Percentiles rank a stretch among this genome's conserved stretches.
phyloP scores from a whole-genome alignment of 2,113 vertebrate genomes.

The Argyrosomus japonicus region DNA sequence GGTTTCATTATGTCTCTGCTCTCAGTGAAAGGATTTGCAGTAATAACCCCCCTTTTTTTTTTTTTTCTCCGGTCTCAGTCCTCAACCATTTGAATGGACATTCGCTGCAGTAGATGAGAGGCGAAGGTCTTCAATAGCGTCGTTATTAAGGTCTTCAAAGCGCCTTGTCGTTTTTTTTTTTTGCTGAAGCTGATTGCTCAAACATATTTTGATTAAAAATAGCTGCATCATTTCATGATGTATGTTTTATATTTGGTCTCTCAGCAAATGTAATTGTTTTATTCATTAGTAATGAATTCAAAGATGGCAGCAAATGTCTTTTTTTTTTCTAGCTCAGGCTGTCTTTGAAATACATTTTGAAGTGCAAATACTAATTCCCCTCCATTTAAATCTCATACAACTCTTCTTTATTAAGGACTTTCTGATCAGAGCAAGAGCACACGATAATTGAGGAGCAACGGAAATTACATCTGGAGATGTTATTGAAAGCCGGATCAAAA shows the following conservation, averaged over 20 bases:
- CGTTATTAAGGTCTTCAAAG: background rate
- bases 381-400: background rate
- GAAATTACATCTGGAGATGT: slow-evolving; percentile 9
- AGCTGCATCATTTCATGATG: background rate
- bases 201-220: background rate
- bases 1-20: slow-evolving; percentile 36
- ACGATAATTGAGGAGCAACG: background rate
- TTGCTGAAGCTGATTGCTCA: background rate
- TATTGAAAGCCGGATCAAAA: background rate
- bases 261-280: background rate
- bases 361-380: background rate
- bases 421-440: slow-evolving; percentile 15
- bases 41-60: slow-evolving; percentile 14
- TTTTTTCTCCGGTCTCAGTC: background rate
- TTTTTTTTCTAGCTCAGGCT: background rate
- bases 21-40: slow-evolving; percentile 31
- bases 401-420: slow-evolving; percentile 4
- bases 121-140: background rate
- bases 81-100: background rate
- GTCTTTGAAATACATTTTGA: background rate
- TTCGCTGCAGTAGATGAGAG: background rate
- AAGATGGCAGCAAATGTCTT: background rate
- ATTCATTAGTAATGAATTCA: background rate
- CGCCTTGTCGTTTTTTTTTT: no score
- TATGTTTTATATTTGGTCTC: background rate